Evolutionary conservation across 2,113 vertebrate genomes (phyloP).

Genomic region (Australoheros scitulus): DNA sequence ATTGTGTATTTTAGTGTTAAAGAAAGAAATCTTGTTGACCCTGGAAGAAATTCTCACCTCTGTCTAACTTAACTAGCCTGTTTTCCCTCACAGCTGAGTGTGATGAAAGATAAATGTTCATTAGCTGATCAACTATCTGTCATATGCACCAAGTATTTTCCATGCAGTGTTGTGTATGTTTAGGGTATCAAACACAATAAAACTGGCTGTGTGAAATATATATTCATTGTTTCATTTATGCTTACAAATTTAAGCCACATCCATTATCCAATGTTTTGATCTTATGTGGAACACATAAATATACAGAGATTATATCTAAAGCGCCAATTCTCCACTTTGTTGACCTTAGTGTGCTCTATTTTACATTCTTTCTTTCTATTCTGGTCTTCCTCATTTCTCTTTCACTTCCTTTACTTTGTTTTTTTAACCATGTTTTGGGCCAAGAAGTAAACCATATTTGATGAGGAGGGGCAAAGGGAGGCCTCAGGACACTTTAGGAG

Average conservation of each 20-base stretch:
- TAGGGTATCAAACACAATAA: not conserved
- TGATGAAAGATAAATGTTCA: slow-evolving; percentile 9
- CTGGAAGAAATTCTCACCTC: not conserved
- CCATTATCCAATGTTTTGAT: slow-evolving; percentile 14
- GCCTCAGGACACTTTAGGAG: slow-evolving; percentile 16
- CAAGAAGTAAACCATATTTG: slow-evolving; percentile 37
- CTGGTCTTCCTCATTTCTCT: slow-evolving; percentile 57
- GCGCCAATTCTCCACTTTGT: not conserved
- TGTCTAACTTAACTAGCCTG: not conserved
- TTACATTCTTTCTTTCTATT: slow-evolving; percentile 54
- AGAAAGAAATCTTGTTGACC: not conserved
- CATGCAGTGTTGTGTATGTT: slow-evolving; percentile 17
- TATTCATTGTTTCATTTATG: slow-evolving; percentile 16
- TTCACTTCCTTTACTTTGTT: slow-evolving; percentile 81
- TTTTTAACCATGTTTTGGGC: slow-evolving; percentile 35
- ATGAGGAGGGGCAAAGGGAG: slow-evolving; percentile 6
- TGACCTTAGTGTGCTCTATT: not conserved
- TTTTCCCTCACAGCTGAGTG: slow-evolving; percentile 32
- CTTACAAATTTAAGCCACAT: slow-evolving; percentile 2
- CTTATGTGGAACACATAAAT: not conserved
- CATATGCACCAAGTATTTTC: not conserved
- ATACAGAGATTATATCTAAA: not conserved
- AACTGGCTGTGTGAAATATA: not conserved
- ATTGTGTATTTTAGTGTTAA: not conserved
- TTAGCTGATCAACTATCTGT: slow-evolving; percentile 10